Percentiles rank a stretch among this genome's conserved stretches.
Conservation (phyloP, 2,797 vertebrate species). For the Chromis chromis region DNA sequence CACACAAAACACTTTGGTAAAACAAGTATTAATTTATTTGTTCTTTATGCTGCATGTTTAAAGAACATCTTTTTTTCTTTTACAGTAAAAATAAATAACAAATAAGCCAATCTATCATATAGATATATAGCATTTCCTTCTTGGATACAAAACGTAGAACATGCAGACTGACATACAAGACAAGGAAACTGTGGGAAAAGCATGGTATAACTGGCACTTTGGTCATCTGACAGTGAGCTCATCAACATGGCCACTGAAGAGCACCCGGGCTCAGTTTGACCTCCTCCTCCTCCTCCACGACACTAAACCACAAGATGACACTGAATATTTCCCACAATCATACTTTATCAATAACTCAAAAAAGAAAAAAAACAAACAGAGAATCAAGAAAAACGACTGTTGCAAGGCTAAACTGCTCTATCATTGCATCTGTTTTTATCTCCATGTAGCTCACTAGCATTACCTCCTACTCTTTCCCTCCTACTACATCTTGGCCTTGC, state of each 20-base stretch:
- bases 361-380: not conserved
- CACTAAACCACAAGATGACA: not conserved
- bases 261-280: constrained; percentile 82
- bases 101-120: constrained; percentile 43
- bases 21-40: constrained; percentile 83
- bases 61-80: constrained; percentile 54
- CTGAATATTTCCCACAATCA: constrained; percentile 43
- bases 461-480: constrained; percentile 67
- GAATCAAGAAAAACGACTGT: not conserved
- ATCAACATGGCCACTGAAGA: constrained; percentile 74
- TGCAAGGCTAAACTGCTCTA: constrained; percentile 26
- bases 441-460: constrained; percentile 18
- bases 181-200: constrained; percentile 39
- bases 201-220: constrained; percentile 81
- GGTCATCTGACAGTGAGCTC: constrained; percentile 76
- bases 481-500: constrained; percentile 57
- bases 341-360: constrained; percentile 2
- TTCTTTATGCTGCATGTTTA: constrained; percentile 45
- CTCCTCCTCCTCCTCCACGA: constrained; percentile 42
- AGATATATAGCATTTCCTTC: constrained; percentile 38
- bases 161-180: constrained; percentile 51
- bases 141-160: constrained; percentile 61
- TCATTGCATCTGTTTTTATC: constrained; percentile 26
- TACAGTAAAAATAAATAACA: constrained; percentile 72
- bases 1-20: constrained; percentile 68